Conservation (phyloP, 2,888 invertebrate species). For the Aplocera efformata region DNA sequence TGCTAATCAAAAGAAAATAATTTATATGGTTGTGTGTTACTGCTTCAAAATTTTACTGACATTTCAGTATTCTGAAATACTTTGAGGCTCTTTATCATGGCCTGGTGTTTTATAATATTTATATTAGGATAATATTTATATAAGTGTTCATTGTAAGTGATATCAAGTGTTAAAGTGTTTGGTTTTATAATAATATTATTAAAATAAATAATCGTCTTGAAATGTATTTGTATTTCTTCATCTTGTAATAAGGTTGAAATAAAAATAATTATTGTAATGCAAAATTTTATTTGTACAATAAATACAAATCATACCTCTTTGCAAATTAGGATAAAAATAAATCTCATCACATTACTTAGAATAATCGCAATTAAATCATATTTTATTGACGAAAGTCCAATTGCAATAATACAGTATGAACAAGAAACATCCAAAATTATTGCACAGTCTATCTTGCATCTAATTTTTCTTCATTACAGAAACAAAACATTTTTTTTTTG, state of each 20-base stretch:
- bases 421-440: slow-evolving; percentile 47
- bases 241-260: too few species aligned
- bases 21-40: too few species aligned
- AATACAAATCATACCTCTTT: slow-evolving; percentile 74
- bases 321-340: slow-evolving; percentile 71
- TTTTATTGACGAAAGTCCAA: slow-evolving; percentile 41
- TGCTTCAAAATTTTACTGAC: too few species aligned
- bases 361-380: slow-evolving; percentile 50
- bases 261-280: slow-evolving; percentile 56
- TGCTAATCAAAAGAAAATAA: too few species aligned
- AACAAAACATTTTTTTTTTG: slow-evolving; percentile 50
- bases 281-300: slow-evolving; percentile 80
- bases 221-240: too few species aligned
- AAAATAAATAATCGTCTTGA: too few species aligned
- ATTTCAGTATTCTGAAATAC: too few species aligned
- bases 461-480: slow-evolving; percentile 12
- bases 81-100: too few species aligned
- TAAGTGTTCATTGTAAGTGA: too few species aligned
- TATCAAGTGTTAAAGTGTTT: neutral
- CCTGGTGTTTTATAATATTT: too few species aligned
- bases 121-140: too few species aligned
- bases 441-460: slow-evolving; percentile 56
- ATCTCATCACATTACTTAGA: slow-evolving; percentile 70
- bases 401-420: slow-evolving; percentile 36
- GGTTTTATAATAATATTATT: neutral